Percentiles rank a stretch among this genome's conserved stretches.
These are phyloP conservation scores for Chouioia cunea DNA, from an alignment of 2,888 invertebrate species.

Conservation along the genomic window DNA sequence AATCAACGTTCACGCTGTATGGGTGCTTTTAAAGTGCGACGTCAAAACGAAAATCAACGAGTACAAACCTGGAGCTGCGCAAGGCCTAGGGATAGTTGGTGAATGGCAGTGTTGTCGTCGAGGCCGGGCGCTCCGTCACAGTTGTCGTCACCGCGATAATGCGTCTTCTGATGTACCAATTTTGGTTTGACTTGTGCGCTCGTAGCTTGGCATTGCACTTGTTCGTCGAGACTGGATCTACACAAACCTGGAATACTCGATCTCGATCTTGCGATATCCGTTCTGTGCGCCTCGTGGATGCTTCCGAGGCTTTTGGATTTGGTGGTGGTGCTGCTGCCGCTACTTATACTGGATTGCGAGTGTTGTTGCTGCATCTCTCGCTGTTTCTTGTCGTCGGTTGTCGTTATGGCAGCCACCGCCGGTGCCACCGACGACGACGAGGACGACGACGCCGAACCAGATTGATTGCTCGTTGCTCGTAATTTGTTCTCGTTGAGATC, in stretches of 20 bases:
- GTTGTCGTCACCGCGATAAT: conserved; percentile 76
- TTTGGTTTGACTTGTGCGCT: conserved; percentile 72
- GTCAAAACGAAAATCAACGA: not conserved
- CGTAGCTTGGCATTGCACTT: conserved; percentile 47
- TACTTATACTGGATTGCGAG: not conserved
- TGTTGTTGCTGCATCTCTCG: not conserved
- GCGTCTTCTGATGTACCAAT: conserved; percentile 88
- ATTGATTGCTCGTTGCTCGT: too few species aligned
- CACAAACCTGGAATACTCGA: conserved; percentile 73
- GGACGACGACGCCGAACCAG: too few species aligned
- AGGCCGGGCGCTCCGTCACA: conserved; percentile 52
- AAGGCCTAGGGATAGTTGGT: conserved; percentile 60
- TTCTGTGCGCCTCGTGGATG: conserved; percentile 81
- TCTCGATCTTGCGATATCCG: conserved; percentile 79
- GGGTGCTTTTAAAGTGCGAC: too few species aligned
- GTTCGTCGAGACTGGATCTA: conserved; percentile 7
- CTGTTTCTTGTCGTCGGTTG: too few species aligned
- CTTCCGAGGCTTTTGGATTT: conserved; percentile 89
- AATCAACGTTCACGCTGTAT: too few species aligned
- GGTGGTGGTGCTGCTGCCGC: conserved; percentile 63
- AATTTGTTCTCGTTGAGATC: not conserved
- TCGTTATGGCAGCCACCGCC: too few species aligned
- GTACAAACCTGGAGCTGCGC: conserved; percentile 73
- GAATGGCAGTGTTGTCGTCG: conserved; percentile 73
- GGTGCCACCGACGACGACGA: too few species aligned